Evolutionary conservation across 2,888 invertebrate genomes (phyloP), one percentile per base, ranked within the genome.

Genomic region (Phortica okadai): DNA sequence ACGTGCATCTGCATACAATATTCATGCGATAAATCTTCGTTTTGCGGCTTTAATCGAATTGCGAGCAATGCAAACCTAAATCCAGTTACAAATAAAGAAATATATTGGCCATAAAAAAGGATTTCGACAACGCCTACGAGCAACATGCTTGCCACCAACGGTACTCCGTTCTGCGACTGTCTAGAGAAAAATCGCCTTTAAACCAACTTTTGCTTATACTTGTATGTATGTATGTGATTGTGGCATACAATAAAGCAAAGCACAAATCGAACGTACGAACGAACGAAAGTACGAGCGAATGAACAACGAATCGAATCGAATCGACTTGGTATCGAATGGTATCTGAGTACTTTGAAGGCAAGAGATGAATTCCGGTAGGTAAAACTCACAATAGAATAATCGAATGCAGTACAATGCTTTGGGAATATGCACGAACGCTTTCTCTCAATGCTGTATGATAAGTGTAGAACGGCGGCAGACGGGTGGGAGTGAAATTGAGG

Each of bases 51-150:
- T 87, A 86, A 86, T 86, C 86, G 81, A 86, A 87, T 86, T 87
- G 86, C 83, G 78, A 81, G 54, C 62, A 73, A 41, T 76, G 78
- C 76, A 87, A 82, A 82, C 80, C 83, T 86, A 86, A 88, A 86
- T 86, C 88, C 86, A 86, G 88, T 86, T 86, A 88, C 86, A 86
- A 86, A 86, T 86, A 86, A 86, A 82, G 86, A 84, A 86, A 86
- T 88, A 86, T 88, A 86, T 86, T 86, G 88, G 83, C 86, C 86
- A 86, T 88, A 86, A 86, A 86, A 88, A 88, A 87, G 88, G 88
- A 86, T 86, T 86, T 85, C 70, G 70, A 72, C 45, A 72, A 72
- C 70, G 70, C 70, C 70, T 72, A 72, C 54, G 54, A 14, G 6
- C 50, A 50, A 2, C 8, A 50, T 50, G 14, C 50, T 14, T 14